These are phyloP conservation scores for Azemiops feae DNA, from an alignment of 2,113 vertebrate genomes.

Conservation along the genomic window DNA sequence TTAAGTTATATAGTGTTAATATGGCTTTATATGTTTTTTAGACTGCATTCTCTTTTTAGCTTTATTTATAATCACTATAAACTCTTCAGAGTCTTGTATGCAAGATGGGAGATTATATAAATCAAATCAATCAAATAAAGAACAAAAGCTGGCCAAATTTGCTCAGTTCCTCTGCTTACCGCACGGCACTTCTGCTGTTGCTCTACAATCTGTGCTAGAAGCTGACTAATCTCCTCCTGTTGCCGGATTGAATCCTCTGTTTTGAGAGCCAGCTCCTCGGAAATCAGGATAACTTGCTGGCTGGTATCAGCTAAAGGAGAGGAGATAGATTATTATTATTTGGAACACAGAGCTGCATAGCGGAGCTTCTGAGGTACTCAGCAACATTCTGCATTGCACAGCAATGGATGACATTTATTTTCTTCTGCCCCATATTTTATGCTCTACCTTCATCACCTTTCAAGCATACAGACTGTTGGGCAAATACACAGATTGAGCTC, in stretches of 20 bases:
- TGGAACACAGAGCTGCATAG: not conserved
- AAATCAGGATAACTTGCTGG: slow-evolving; percentile 77
- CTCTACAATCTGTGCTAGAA: slow-evolving; percentile 79
- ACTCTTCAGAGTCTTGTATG: not conserved
- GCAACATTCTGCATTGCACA: not conserved
- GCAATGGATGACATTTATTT: too few species aligned
- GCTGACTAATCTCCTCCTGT: slow-evolving; percentile 83
- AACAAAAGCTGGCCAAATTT: not conserved
- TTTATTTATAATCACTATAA: not conserved
- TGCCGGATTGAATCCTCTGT: slow-evolving; percentile 77
- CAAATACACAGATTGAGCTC: not conserved
- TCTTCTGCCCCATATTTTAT: not conserved
- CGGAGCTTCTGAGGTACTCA: not conserved
- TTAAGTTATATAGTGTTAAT: not conserved
- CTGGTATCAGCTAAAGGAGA: slow-evolving; percentile 76
- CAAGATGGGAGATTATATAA: not conserved
- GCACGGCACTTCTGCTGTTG: slow-evolving; percentile 79
- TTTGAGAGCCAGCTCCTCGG: slow-evolving; percentile 80
- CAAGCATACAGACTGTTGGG: not conserved
- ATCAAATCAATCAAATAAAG: not conserved
- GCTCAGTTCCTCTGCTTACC: slow-evolving; percentile 59
- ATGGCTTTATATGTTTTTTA: not conserved
- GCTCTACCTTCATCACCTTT: not conserved
- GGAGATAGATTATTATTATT: not conserved
- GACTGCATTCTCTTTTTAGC: not conserved